A percentile compares a stretch with the other conserved stretches of the same genome.
phyloP scores from a whole-genome alignment of 2,888 invertebrate species.

The Ornithoptera priamus region DNA sequence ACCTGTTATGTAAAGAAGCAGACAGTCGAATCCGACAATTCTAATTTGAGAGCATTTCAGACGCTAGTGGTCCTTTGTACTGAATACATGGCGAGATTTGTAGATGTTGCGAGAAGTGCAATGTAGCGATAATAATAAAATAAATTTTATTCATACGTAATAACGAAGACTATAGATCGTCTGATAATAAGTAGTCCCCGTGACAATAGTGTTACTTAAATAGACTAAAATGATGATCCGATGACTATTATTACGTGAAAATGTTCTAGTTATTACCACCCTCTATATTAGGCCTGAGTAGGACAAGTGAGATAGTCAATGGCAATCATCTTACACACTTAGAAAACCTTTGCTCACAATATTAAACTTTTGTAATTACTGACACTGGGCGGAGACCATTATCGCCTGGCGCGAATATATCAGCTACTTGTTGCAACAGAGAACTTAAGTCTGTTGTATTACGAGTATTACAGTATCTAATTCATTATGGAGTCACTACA shows the following conservation, averaged over 20 bases:
- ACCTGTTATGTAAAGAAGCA: constrained; percentile 1
- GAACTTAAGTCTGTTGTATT: background rate
- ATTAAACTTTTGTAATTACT: constrained; percentile 4
- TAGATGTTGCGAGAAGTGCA: background rate
- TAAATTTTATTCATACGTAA: background rate
- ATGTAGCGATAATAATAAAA: background rate
- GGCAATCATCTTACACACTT: background rate
- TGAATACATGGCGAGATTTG: background rate
- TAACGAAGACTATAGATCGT: background rate
- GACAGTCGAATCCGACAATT: background rate
- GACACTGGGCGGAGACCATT: background rate
- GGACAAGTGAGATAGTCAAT: no score
- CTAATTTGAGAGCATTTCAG: constrained; percentile 11
- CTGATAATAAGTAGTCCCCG: background rate
- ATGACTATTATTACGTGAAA: no score
- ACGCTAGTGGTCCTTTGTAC: background rate
- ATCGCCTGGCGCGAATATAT: background rate
- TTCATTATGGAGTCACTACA: background rate
- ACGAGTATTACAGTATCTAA: background rate
- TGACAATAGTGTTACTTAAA: no score
- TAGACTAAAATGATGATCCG: background rate
- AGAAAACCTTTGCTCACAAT: background rate
- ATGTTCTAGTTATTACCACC: no score
- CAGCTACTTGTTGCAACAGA: constrained; percentile 9
- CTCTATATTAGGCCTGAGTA: no score